Evolutionary conservation across 2,113 vertebrate species (phyloP).

Genomic region (Picathartes gymnocephalus): DNA sequence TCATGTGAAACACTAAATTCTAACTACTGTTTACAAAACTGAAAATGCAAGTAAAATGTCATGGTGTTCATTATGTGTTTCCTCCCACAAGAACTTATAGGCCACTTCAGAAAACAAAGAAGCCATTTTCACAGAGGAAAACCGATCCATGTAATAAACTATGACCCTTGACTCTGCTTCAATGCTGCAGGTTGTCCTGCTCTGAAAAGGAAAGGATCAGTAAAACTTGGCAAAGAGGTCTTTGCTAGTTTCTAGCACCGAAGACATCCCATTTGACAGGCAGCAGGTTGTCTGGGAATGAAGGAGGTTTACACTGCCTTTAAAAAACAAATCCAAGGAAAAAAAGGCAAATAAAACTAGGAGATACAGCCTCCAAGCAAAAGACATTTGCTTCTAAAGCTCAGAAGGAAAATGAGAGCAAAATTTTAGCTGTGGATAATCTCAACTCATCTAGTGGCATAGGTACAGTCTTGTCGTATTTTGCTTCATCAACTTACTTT

Average conservation of each 20-base stretch:
- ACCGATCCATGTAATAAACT: not conserved
- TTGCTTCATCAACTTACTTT: not conserved
- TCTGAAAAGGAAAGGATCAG: not conserved
- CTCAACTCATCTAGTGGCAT: not conserved
- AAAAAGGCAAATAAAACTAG: not conserved
- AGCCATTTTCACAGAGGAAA: not conserved
- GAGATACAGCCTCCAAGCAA: not conserved
- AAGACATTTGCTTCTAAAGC: not conserved
- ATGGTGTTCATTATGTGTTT: not conserved
- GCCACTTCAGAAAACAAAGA: not conserved
- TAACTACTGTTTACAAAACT: not conserved
- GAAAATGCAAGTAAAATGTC: not conserved
- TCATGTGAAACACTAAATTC: slow-evolving; percentile 6
- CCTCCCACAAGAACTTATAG: not conserved
- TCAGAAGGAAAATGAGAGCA: not conserved
- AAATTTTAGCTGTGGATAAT: not conserved
- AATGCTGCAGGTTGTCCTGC: not conserved
- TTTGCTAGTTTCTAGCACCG: not conserved
- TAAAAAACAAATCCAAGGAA: not conserved
- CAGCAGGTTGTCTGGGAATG: not conserved
- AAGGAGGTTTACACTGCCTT: not conserved
- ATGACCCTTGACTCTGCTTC: not conserved
- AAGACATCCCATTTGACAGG: not conserved
- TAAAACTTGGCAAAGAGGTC: not conserved
- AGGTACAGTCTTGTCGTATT: not conserved